Evolutionary conservation across 2,797 vertebrate genomes (phyloP), one percentile per base, ranked within the genome.

Genomic region (Lateolabrax maculatus): DNA sequence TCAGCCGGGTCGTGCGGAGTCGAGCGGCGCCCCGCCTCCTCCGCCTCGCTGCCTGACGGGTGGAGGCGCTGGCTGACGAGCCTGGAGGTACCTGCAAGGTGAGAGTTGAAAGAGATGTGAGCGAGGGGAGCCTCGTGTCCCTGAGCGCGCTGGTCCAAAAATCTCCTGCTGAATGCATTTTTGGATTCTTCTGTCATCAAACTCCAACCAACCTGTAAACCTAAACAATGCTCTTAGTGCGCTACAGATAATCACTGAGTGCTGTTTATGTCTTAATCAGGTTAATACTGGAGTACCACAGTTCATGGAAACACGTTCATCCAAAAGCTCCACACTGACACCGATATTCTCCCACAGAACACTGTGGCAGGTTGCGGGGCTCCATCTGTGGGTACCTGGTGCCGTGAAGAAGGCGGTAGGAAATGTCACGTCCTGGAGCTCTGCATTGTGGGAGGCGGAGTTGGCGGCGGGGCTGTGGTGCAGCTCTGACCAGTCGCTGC

Each of bases 361-460:
- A 12, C 4, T 21, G 13, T 7, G 34, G 58, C 65, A 83, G 55
- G 39, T 52, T 23, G 71, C 5, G 7, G 34, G 11, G 57, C 2
- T 67, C n/a, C 13, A 18, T 69, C 16, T 71, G 44, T 6, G 6
- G 23, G 19, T 90, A 93, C 93, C 93, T 92, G 91, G 65, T 25
- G 85, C 71, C 67, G 88, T 80, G 71, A 89, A 86, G 75, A 71
- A 90, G 41, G 81, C 57, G 23, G 87, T 37, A 39, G 87, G 83
- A 76, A 89, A 87, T 0, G 71, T 43, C n/a, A 63, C 68, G 29
- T 93, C 87, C 70, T 91, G 91, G 9, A 80, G 78, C 85, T 90
- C 90, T 27, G 86, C 81, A 82, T 90, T 90, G 64, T 92, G 90
- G 87, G 88, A 84, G 62, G 41, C 80, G 79, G 89, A 82, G 79